Base-by-base conservation (phyloP, 2,888 invertebrate genomes). In the Lucinisca nassula region DNA sequence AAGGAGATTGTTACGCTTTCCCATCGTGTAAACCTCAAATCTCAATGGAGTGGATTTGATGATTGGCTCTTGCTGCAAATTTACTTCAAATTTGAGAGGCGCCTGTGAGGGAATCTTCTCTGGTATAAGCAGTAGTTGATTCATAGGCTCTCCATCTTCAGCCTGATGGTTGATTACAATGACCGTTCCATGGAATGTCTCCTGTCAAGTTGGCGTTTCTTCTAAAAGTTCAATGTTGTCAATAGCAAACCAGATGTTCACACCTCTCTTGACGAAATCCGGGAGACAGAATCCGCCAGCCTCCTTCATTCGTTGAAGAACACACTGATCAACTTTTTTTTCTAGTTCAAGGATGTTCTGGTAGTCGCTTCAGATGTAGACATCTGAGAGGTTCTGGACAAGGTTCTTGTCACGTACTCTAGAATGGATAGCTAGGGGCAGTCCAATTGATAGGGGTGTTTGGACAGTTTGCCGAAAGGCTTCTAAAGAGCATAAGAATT, bases 191-290 rank as follows among this genome's bases (percentile, higher is more conserved):
- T 72, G 72, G 24, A 72, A 72, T 35, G 72, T 72, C 4, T 72
- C 37, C 72, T 55, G 75, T 70, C 55, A 58, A 76, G 61, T 83
- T 77, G 82, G 4, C 8, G 85, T 85, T 30, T 85, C 85, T 77
- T 83, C 85, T 12, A 85, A 51, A 35, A 85, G 82, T n/a, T 85
- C 85, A 49, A 85, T 85, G 61, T 85, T 87, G 35, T 85, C 87
- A 49, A 87, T 32, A 35, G 87, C 85, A 77, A 85, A 87, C 87
- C 84, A 87, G 2, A 73, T 77, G 81, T 87, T 81, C 49, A 85
- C 72, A 4, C 67, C 79, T 35, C 74, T 85, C 74, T 79, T 86
- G 38, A 85, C 86, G 80, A 86, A 86, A 24, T 86, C 84, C 21
- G 79, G 84, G 6, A 86, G 73, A 80, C 84, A 85, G 73, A 72